A percentile compares a stretch with the other conserved stretches of the same genome.
Evolutionary conservation across 2,113 vertebrate genomes (phyloP).

Genomic region (Formicarius rufipectus): DNA sequence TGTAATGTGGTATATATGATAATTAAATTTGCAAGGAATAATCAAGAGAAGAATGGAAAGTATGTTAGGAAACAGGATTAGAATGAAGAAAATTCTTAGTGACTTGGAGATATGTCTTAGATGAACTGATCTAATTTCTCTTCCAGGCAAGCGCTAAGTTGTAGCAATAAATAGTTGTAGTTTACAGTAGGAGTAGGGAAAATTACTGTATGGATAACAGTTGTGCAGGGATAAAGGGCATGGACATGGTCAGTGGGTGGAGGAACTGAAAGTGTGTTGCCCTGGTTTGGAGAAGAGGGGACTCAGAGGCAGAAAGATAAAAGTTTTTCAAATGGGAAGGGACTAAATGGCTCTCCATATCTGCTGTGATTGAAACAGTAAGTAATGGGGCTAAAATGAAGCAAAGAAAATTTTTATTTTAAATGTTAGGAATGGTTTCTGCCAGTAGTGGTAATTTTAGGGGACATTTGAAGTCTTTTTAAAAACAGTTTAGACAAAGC

Average conservation of each 20-base stretch:
- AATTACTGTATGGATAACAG: not conserved
- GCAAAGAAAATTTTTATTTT: not conserved
- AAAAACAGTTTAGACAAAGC: not conserved
- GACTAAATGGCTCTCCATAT: not conserved
- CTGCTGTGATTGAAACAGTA: not conserved
- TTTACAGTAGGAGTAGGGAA: not conserved
- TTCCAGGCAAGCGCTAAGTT: not conserved
- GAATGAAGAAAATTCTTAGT: not conserved
- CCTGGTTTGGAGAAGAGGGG: not conserved
- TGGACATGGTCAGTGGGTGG: not conserved
- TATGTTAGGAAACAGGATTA: conserved; percentile 36
- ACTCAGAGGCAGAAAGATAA: not conserved
- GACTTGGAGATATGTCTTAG: not conserved
- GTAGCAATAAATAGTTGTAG: not conserved
- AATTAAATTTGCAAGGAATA: conserved; percentile 46
- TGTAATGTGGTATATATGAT: conserved; percentile 11
- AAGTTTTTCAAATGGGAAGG: not conserved
- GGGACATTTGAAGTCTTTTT: not conserved
- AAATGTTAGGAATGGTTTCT: not conserved
- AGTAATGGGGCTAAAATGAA: not conserved
- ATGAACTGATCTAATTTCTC: conserved; percentile 17
- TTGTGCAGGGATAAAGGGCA: not conserved
- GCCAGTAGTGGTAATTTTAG: not conserved
- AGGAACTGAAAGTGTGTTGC: not conserved
- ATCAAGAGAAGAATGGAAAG: conserved; percentile 41